Base-by-base conservation (phyloP, 2,113 vertebrate genomes). In the Elgaria multicarinata region DNA sequence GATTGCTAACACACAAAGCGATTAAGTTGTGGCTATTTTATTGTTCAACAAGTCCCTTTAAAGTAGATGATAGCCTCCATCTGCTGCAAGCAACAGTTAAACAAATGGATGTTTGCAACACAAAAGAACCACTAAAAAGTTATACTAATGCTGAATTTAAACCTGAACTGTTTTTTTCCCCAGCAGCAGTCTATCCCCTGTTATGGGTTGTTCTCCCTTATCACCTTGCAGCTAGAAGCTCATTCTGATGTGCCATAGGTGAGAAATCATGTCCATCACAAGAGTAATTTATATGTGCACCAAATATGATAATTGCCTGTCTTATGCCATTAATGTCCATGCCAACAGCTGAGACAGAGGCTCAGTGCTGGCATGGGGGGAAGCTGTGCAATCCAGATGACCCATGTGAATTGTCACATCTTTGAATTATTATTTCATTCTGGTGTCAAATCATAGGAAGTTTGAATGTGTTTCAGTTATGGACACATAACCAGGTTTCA, bases 11-110 rank as follows among this genome's bases (percentile, higher is more conserved):
- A 87, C 71, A 33, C 36, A n/a, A 86, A 87, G 64, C 53, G n/a
- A 75, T 80, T 79, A 87, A 75, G 75, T 42, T 67, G 71, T 86
- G 44, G 22, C 10, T 92, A 39, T 87, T 22, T 74, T 16, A 86
- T 82, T 92, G 53, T 92, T 94, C 81, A 50, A 74, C 90, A 94
- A 86, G 36, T 74, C 26, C 26, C 62, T 16, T 80, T 85, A 90
- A 95, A 90, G 50, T 89, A 13, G 42, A 90, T 64, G 46, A 82
- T 12, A 62, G 36, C 20, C 85, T 87, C 42, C 62, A 69, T 66
- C n/a, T 87, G 53, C 80, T 87, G 62, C 44, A 83, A 87, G 76
- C 72, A 88, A 90, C 71, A 69, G 78, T 20, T 55, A 92, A 92
- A 88, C 77, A 88, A 92, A 86, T 10, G 69, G 2, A 84, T 87